A percentile compares a stretch with the other conserved stretches of the same genome.
These are phyloP conservation scores for Eupithecia inturbata DNA, from an alignment of 2,888 invertebrate genomes.

Conservation along the genomic window DNA sequence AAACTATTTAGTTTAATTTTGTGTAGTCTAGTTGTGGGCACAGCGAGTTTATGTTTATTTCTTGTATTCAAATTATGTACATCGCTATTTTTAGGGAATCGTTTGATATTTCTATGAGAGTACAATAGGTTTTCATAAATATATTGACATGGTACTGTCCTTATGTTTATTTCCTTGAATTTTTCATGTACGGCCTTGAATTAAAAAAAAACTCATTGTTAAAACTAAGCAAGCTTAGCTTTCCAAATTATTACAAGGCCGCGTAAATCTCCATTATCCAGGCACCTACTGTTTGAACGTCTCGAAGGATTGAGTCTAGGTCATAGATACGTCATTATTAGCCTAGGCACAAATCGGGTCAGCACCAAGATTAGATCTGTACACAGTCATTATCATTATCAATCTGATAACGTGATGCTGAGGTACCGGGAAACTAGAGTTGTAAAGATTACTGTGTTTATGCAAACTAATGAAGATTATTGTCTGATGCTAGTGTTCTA, in stretches of 20 bases:
- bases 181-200: too few species aligned
- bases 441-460: conserved; percentile 69
- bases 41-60: too few species aligned
- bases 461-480: conserved; percentile 42
- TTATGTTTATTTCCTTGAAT: too few species aligned
- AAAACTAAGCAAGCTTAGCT: conserved; percentile 23
- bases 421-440: conserved; percentile 68
- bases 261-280: conserved; percentile 71
- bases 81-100: too few species aligned
- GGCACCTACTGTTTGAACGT: conserved; percentile 61
- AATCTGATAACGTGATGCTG: conserved; percentile 58
- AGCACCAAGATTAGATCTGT: conserved; percentile 71
- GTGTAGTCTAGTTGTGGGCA: too few species aligned
- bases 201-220: background rate
- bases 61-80: too few species aligned
- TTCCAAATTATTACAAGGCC: conserved; percentile 49
- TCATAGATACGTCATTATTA: conserved; percentile 77
- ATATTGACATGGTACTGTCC: too few species aligned
- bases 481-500: background rate
- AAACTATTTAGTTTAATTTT: too few species aligned
- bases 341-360: conserved; percentile 73
- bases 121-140: too few species aligned
- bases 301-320: conserved; percentile 68
- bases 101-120: too few species aligned
- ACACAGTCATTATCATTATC: conserved; percentile 60